phyloP scores from a whole-genome alignment of 2,888 invertebrate genomes.

The Omphaloscelis lunosa region DNA sequence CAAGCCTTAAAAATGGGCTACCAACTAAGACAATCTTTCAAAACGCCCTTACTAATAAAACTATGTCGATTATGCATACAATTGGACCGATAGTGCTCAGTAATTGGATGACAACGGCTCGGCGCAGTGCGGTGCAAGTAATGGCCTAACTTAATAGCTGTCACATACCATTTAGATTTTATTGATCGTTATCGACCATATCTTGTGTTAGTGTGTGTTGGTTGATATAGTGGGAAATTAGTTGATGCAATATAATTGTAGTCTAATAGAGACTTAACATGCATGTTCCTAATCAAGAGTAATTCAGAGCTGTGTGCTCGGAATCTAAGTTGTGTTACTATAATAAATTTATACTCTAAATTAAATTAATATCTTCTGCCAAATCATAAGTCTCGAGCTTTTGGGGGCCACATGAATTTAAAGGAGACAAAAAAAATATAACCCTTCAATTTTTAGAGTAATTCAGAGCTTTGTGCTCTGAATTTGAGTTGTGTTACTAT shows the following conservation, averaged over 20 bases:
- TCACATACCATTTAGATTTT: constrained; percentile 37
- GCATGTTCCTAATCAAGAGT: not conserved
- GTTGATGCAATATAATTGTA: not conserved
- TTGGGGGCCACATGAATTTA: too few relatives aligned
- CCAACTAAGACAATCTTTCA: not conserved
- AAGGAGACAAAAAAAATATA: too few relatives aligned
- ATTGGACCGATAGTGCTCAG: constrained; percentile 26
- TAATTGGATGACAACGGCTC: constrained; percentile 62
- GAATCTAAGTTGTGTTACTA: not conserved
- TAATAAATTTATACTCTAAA: too few relatives aligned
- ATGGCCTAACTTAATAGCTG: constrained; percentile 55
- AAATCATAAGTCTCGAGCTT: too few relatives aligned
- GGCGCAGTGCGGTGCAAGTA: constrained; percentile 59
- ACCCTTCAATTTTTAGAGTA: too few relatives aligned
- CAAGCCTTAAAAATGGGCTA: not conserved
- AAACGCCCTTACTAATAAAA: constrained; percentile 7
- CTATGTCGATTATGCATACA: constrained; percentile 44
- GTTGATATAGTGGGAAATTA: constrained; percentile 5
- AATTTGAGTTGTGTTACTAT: too few relatives aligned
- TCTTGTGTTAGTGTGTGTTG: constrained; percentile 12
- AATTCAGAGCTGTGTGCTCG: not conserved
- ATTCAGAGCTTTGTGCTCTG: too few relatives aligned
- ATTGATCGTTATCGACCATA: constrained; percentile 36
- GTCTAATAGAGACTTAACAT: not conserved
- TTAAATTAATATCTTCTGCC: too few relatives aligned